Conservation (phyloP, 2,797 vertebrate genomes). For the Lacerta agilis region DNA sequence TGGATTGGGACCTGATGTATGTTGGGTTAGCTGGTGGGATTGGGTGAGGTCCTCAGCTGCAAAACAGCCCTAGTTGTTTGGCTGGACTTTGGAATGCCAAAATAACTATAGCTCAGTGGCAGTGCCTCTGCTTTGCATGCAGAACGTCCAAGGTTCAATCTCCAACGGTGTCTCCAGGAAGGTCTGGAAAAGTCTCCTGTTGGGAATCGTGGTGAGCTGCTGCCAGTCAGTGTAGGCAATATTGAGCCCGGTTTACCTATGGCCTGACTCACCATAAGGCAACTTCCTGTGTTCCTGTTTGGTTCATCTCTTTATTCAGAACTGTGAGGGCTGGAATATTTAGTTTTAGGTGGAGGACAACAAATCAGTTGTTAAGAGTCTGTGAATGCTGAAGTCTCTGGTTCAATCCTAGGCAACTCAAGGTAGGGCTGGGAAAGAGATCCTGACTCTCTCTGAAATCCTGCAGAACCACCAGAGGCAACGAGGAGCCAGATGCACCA, state of each 20-base stretch:
- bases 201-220: too few species aligned
- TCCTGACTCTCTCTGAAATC: too few species aligned
- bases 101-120: too few species aligned
- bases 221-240: too few species aligned
- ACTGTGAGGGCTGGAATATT: background rate
- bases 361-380: background rate
- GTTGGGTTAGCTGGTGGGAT: constrained; percentile 44
- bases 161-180: too few species aligned
- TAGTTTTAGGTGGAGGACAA: background rate
- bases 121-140: background rate
- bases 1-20: constrained; percentile 95
- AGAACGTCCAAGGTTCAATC: background rate
- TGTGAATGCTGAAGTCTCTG: background rate
- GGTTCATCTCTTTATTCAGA: background rate
- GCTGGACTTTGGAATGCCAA: too few species aligned
- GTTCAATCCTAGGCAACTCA: background rate
- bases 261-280: background rate
- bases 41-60: too few species aligned
- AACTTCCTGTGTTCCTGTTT: background rate
- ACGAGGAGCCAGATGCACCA: too few species aligned
- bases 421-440: background rate
- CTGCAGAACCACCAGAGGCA: too few species aligned
- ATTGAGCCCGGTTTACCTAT: too few species aligned
- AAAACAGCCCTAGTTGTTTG: too few species aligned
- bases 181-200: too few species aligned